Conservation (phyloP, 2,113 vertebrate species). For the Malurus alboscapulatus region DNA sequence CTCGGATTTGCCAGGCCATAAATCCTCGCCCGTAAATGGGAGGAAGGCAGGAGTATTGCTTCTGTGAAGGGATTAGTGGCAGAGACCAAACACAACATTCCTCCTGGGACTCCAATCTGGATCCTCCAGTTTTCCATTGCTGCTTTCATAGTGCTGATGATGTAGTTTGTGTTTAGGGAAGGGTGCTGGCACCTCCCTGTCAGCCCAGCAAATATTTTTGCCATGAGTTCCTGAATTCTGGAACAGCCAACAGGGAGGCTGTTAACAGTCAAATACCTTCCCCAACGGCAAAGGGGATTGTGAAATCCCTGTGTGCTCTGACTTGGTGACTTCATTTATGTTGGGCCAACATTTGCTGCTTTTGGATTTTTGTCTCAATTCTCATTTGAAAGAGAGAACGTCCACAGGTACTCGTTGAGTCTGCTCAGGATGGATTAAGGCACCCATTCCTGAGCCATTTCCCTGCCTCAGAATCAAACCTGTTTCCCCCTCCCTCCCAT, state of each 20-base stretch:
- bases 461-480: background rate
- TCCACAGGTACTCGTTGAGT: background rate
- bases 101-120: conserved; percentile 9
- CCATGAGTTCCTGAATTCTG: conserved; percentile 44
- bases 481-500: background rate
- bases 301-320: conserved; percentile 25
- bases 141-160: background rate
- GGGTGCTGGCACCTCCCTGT: conserved; percentile 54
- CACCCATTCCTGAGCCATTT: background rate
- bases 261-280: background rate
- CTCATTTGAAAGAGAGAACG: background rate
- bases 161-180: conserved; percentile 23
- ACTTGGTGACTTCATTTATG: background rate
- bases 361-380: conserved; percentile 13
- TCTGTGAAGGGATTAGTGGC: background rate
- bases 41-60: background rate
- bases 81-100: background rate
- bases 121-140: conserved; percentile 28
- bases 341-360: background rate
- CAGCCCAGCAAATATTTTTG: conserved; percentile 55
- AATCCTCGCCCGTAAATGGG: background rate
- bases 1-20: background rate
- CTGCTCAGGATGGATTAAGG: background rate
- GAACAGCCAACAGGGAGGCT: background rate
- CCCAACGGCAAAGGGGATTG: background rate